Percentiles rank a stretch among this genome's conserved stretches.
Conservation (phyloP, 2,888 invertebrate species). For the Tupiocoris notatus region DNA sequence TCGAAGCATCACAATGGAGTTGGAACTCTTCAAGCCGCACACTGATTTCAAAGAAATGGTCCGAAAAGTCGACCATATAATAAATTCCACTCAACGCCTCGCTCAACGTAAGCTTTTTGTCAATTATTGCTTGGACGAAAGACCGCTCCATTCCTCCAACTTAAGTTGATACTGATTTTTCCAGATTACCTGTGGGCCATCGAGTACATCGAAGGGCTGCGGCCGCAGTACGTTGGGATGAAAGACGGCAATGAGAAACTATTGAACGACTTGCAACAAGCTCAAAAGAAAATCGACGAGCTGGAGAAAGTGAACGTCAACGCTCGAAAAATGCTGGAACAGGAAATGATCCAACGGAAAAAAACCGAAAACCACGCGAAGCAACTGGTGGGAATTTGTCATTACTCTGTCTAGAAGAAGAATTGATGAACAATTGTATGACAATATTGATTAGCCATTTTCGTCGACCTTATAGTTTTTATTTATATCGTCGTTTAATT, state of each 20-base stretch:
- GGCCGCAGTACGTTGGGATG: background rate
- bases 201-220: conserved; percentile 8
- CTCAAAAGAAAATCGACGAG: background rate
- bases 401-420: background rate
- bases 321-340: conserved; percentile 28
- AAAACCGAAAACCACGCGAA: background rate
- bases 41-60: conserved; percentile 12
- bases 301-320: conserved; percentile 2
- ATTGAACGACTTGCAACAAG: background rate
- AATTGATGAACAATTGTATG: background rate
- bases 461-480: too few species aligned
- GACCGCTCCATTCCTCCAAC: background rate
- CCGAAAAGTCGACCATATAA: background rate
- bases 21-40: conserved; percentile 1
- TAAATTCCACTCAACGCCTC: background rate
- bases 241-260: background rate
- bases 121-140: background rate
- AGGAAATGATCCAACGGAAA: conserved; percentile 5
- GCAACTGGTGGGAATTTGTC: background rate
- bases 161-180: background rate
- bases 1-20: conserved; percentile 7
- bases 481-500: too few species aligned
- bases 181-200: conserved; percentile 10
- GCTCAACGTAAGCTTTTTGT: conserved; percentile 2
- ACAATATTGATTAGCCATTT: too few species aligned